Percentiles rank a stretch among this genome's conserved stretches.
Evolutionary conservation across 1,140 invertebrate genomes (phyloP).

Genomic region (Pomacea maculata): DNA sequence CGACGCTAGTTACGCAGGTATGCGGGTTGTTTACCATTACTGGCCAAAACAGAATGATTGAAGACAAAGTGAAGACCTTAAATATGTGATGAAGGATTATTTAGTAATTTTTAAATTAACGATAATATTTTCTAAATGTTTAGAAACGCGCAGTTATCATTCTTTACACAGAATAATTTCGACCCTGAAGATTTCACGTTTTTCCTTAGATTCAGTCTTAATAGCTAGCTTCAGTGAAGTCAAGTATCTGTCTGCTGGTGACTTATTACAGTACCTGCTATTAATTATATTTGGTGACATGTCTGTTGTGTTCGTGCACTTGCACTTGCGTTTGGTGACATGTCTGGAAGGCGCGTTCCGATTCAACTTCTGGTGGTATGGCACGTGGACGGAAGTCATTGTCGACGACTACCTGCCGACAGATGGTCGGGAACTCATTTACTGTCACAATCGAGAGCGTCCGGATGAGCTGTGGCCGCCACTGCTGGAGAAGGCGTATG

Average conservation of each 20-base stretch:
- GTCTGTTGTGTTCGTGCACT: background rate
- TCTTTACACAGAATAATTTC: too few relatives aligned
- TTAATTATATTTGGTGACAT: background rate
- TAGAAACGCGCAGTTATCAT: background rate
- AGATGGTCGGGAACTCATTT: slow-evolving; percentile 67
- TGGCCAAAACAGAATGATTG: too few relatives aligned
- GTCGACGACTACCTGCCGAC: slow-evolving; percentile 79
- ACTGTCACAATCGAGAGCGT: slow-evolving; percentile 56
- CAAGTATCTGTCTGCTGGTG: background rate
- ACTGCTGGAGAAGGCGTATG: slow-evolving; percentile 97
- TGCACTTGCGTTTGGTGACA: background rate
- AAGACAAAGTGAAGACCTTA: too few relatives aligned
- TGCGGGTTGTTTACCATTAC: background rate
- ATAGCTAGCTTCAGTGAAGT: background rate
- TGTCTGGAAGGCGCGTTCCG: slow-evolving; percentile 67
- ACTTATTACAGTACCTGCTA: background rate
- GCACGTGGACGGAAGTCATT: slow-evolving; percentile 79
- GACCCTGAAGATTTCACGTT: too few relatives aligned
- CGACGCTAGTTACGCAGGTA: slow-evolving; percentile 38
- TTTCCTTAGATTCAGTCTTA: too few relatives aligned
- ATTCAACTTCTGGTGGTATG: slow-evolving; percentile 82
- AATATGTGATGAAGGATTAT: background rate
- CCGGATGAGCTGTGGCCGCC: slow-evolving; percentile 89
- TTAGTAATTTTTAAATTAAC: background rate
- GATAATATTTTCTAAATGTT: background rate